These are phyloP conservation scores for Gallinago paraguaiae DNA, from an alignment of 2,113 vertebrate species.

Conservation along the genomic window DNA sequence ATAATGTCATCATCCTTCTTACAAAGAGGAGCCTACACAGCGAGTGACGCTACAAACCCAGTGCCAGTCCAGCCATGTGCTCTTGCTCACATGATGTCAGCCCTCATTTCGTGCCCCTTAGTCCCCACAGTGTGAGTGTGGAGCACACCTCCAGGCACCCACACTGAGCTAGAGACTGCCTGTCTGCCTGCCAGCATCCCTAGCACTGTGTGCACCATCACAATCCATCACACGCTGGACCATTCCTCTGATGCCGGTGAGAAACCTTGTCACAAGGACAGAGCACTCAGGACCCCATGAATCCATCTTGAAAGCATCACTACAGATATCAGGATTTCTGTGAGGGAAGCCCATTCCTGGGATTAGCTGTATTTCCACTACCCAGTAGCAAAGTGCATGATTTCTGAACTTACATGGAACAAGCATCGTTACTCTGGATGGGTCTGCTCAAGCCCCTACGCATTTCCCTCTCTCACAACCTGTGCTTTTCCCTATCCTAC, in stretches of 20 bases:
- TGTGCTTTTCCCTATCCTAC: neutral
- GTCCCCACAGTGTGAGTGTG: rapidly evolving
- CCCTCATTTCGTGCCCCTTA: neutral
- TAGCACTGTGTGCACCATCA: neutral
- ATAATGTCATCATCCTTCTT: neutral
- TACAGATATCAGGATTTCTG: neutral
- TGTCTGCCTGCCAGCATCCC: neutral
- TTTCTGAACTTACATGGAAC: neutral
- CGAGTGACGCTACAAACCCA: rapidly evolving
- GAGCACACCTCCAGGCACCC: neutral
- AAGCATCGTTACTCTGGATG: rapidly evolving
- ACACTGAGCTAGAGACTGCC: too few species aligned
- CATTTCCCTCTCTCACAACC: neutral
- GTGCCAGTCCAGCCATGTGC: rapidly evolving
- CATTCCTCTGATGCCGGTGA: neutral
- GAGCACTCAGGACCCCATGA: neutral
- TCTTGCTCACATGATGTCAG: neutral
- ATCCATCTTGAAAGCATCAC: neutral
- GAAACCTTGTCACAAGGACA: neutral
- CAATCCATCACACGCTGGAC: rapidly evolving
- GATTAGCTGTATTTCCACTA: neutral
- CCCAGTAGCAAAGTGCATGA: neutral
- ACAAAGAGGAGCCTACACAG: rapidly evolving
- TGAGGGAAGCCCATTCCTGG: neutral
- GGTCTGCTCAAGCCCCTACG: rapidly evolving